Conservation (phyloP, 92 coral and sea anemone genomes). For the Palythoa caribaeorum region DNA sequence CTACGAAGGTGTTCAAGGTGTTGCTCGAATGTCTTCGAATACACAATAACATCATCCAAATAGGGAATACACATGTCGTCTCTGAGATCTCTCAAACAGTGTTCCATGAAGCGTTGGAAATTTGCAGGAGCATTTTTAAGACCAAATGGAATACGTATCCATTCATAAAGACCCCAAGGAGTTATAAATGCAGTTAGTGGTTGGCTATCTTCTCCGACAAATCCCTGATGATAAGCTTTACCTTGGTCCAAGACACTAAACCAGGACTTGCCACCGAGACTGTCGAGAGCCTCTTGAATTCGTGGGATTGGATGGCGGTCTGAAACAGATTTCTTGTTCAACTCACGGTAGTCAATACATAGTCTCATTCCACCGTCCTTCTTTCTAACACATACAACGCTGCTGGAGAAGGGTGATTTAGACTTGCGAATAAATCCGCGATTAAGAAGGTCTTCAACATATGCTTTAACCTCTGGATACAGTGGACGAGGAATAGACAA, state of each 20-base stretch:
- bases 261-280: slow-evolving; percentile 61
- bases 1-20: slow-evolving; percentile 71
- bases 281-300: slow-evolving; percentile 57
- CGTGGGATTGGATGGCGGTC: slow-evolving; percentile 58
- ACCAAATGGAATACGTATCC: slow-evolving; percentile 62
- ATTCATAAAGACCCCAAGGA: slow-evolving; percentile 68
- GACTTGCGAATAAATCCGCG: slow-evolving; percentile 40
- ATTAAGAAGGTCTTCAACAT: slow-evolving; percentile 55
- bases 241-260: slow-evolving; percentile 65
- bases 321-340: slow-evolving; percentile 14
- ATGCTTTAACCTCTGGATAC: slow-evolving; percentile 44
- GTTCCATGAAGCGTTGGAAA: slow-evolving; percentile 61
- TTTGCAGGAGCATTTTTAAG: slow-evolving; percentile 63
- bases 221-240: slow-evolving; percentile 61
- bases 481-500: slow-evolving; percentile 58
- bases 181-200: slow-evolving; percentile 59
- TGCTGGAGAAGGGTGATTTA: slow-evolving; percentile 35
- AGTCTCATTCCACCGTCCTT: slow-evolving; percentile 45
- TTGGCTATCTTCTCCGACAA: slow-evolving; percentile 50
- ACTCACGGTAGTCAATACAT: slow-evolving; percentile 24
- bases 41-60: slow-evolving; percentile 63
- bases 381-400: slow-evolving; percentile 52
- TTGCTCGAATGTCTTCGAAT: slow-evolving; percentile 51
- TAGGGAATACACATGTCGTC: slow-evolving; percentile 66
- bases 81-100: slow-evolving; percentile 50